These are phyloP conservation scores for Rhinopomastus cyanomelas DNA, from an alignment of 2,113 vertebrate species.

Conservation along the genomic window DNA sequence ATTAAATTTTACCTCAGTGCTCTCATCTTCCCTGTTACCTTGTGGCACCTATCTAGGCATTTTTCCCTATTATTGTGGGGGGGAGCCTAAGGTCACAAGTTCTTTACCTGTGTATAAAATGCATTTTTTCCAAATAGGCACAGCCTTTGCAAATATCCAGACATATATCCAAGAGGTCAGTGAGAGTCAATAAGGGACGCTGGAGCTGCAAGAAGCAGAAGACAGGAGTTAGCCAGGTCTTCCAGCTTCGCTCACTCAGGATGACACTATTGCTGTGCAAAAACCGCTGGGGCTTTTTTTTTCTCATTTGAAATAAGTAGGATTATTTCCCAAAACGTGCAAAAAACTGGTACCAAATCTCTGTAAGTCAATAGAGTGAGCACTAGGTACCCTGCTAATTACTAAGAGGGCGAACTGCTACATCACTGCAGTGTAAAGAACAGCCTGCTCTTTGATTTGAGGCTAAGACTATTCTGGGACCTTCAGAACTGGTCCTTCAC, in stretches of 20 bases:
- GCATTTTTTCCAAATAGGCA: constrained; percentile 80
- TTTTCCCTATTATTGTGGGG: neutral
- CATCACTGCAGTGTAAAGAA: neutral
- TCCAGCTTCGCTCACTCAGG: neutral
- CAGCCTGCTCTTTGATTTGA: neutral
- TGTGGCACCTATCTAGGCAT: neutral
- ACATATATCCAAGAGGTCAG: constrained; percentile 75
- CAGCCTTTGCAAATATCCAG: constrained; percentile 80
- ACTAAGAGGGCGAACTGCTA: neutral
- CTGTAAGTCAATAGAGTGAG: neutral
- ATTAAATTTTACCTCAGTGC: neutral
- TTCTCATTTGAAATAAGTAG: neutral
- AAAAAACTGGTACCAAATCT: neutral
- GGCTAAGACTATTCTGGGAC: neutral
- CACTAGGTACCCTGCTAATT: neutral
- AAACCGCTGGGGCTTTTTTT: neutral
- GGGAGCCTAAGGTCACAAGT: neutral
- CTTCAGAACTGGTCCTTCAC: neutral
- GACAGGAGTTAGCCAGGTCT: neutral
- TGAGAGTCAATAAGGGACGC: constrained; percentile 57
- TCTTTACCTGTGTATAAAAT: constrained; percentile 81
- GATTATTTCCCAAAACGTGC: neutral
- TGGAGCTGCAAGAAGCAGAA: constrained; percentile 63
- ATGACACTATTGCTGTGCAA: neutral
- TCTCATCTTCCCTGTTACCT: neutral